Evolutionary conservation across 2,888 invertebrate species (phyloP).

Genomic region (Plebejus anna): DNA sequence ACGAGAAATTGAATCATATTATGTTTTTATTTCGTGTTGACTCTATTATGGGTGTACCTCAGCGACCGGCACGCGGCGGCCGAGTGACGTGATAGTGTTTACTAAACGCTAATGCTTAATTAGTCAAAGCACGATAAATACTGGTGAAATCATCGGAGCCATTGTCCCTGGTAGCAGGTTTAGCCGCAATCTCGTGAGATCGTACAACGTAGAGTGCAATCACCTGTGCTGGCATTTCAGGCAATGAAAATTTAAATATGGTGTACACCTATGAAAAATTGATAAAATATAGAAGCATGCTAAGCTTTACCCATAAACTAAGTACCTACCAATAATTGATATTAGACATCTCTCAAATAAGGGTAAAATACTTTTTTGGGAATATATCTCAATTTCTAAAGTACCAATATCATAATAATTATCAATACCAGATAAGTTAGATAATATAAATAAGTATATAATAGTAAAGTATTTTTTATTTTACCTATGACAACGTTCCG

Average conservation of each 20-base stretch:
- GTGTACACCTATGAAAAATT: background rate
- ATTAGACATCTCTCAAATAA: too few relatives aligned
- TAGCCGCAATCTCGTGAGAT: slow-evolving; percentile 24
- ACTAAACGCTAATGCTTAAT: slow-evolving; percentile 52
- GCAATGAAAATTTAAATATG: background rate
- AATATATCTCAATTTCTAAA: background rate
- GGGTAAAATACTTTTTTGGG: background rate
- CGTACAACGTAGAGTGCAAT: background rate
- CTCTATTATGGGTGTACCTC: slow-evolving; percentile 76
- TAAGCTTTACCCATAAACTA: too few relatives aligned
- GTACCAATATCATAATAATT: background rate
- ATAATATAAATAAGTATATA: background rate
- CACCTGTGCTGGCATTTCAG: background rate
- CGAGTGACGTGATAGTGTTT: slow-evolving; percentile 62
- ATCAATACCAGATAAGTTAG: background rate
- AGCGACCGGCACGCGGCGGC: slow-evolving; percentile 60
- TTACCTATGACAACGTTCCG: background rate
- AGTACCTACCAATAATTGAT: too few relatives aligned
- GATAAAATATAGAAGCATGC: background rate
- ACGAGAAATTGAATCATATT: slow-evolving; percentile 38
- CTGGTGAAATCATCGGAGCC: slow-evolving; percentile 54
- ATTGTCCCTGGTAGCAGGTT: slow-evolving; percentile 41
- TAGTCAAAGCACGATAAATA: slow-evolving; percentile 48
- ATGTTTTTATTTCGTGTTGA: slow-evolving; percentile 46
- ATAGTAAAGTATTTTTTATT: background rate